phyloP scores from a whole-genome alignment of 2,113 vertebrate genomes.

The Ochotona princeps region DNA sequence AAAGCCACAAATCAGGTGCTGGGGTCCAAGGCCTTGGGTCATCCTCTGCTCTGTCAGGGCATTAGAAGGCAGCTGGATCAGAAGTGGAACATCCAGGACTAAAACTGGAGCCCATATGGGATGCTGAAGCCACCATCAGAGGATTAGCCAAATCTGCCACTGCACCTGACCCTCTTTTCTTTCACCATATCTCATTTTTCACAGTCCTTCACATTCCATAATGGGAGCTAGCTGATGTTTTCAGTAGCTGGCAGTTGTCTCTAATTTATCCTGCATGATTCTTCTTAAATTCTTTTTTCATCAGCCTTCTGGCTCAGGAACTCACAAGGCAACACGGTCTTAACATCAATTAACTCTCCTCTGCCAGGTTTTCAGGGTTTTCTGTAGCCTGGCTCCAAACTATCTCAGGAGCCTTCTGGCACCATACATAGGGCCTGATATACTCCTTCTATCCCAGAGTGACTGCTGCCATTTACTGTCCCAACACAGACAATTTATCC shows the following conservation, averaged over 20 bases:
- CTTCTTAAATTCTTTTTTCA: slow-evolving; percentile 32
- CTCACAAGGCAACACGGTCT: neutral
- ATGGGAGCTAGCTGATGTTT: slow-evolving; percentile 38
- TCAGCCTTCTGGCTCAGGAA: slow-evolving; percentile 2
- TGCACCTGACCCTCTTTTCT: neutral
- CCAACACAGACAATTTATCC: neutral
- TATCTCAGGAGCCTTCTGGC: slow-evolving; percentile 8
- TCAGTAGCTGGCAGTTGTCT: slow-evolving; percentile 17
- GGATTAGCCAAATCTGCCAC: no score
- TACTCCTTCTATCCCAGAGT: neutral
- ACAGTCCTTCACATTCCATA: neutral
- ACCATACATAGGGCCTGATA: neutral
- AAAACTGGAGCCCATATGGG: no score
- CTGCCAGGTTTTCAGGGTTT: slow-evolving; percentile 20
- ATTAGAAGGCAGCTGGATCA: no score
- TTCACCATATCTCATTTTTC: slow-evolving; percentile 43
- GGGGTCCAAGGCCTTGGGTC: no score
- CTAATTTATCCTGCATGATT: neutral
- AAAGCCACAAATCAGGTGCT: no score
- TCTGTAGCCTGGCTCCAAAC: neutral
- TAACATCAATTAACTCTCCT: slow-evolving; percentile 2
- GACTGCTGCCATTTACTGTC: neutral
- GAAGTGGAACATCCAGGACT: no score
- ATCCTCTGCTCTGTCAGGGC: no score
- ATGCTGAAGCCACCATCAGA: no score